Percentiles rank a stretch among this genome's conserved stretches.
phyloP scores from a whole-genome alignment of 2,113 vertebrate species.

The Rattus rattus region DNA sequence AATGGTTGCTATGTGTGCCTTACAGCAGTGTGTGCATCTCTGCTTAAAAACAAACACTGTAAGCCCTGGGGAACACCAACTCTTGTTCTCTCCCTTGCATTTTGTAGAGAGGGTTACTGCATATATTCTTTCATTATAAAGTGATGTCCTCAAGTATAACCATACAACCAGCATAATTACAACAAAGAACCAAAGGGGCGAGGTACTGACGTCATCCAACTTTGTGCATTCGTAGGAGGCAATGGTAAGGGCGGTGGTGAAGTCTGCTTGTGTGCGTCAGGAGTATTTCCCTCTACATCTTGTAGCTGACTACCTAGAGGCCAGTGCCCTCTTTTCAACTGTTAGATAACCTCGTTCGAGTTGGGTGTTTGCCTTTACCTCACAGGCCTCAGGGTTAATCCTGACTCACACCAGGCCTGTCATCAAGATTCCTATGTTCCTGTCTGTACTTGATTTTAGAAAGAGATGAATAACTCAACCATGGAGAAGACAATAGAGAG shows the following conservation, averaged over 20 bases:
- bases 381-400: slow-evolving; percentile 34
- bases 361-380: background rate
- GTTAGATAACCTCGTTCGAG: background rate
- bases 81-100: background rate
- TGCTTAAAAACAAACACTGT: background rate
- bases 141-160: background rate
- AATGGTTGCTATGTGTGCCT: background rate
- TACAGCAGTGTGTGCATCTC: background rate
- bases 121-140: background rate
- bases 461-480: slow-evolving; percentile 44
- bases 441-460: background rate
- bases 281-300: background rate
- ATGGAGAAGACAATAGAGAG: background rate
- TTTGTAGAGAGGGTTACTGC: background rate
- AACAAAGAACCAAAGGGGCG: background rate
- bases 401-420: slow-evolving; percentile 16
- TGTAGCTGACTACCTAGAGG: background rate
- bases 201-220: background rate
- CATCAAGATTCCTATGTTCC: background rate
- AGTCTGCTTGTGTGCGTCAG: background rate
- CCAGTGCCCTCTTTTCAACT: background rate
- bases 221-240: background rate
- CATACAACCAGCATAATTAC: background rate
- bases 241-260: background rate
- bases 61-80: background rate